These are phyloP conservation scores for Enteromius fasciolatus DNA, from an alignment of 2,797 vertebrate genomes.

Conservation along the genomic window DNA sequence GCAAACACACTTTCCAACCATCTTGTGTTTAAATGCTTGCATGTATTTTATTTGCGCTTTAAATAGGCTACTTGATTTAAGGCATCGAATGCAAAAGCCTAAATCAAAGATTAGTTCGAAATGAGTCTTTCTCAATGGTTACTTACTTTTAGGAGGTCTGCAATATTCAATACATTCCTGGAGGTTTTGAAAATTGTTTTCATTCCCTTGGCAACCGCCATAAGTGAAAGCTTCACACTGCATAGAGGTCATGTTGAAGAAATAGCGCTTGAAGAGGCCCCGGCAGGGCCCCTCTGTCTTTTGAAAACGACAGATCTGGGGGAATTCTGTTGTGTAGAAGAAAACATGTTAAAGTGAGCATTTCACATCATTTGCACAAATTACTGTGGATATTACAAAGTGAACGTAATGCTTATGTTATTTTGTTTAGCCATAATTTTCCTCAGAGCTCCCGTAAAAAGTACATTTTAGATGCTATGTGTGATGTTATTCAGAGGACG, in stretches of 20 bases:
- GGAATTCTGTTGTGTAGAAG: slow-evolving; percentile 79
- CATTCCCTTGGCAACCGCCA: slow-evolving; percentile 80
- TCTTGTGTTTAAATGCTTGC: not conserved
- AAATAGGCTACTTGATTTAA: slow-evolving; percentile 3
- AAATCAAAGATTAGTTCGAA: not conserved
- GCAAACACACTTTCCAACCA: not conserved
- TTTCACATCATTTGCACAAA: not conserved
- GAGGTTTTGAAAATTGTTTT: slow-evolving; percentile 82
- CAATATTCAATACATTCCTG: slow-evolving; percentile 83
- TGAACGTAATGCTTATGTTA: not conserved
- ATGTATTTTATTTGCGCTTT: not conserved
- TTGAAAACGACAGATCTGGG: slow-evolving; percentile 82
- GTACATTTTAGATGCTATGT: not conserved
- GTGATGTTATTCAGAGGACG: not conserved
- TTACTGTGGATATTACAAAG: not conserved
- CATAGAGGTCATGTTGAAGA: slow-evolving; percentile 90
- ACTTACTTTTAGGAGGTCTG: slow-evolving; percentile 80
- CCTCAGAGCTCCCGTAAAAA: not conserved
- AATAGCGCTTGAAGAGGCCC: slow-evolving; percentile 72
- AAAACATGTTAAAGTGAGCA: not conserved
- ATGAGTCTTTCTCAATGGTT: not conserved
- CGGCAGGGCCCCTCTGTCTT: slow-evolving; percentile 78
- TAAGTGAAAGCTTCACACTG: slow-evolving; percentile 84
- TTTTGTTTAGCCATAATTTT: not conserved
- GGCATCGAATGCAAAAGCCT: not conserved